Conservation (phyloP, 2,113 vertebrate genomes). For the Archilochus colubris region DNA sequence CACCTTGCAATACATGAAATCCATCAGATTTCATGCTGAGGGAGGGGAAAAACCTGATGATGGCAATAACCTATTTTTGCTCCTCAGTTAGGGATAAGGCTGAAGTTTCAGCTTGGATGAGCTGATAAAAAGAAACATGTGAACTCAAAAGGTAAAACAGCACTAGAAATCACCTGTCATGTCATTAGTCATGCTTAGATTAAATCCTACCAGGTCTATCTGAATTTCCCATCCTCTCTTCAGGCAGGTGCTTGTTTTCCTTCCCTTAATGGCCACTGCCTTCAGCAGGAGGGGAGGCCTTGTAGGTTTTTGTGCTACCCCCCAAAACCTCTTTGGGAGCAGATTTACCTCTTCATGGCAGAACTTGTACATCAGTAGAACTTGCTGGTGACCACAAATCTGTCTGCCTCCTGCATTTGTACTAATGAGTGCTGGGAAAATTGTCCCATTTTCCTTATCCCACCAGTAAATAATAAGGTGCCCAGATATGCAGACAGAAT, state of each 20-base stretch:
- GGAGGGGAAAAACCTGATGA: not conserved
- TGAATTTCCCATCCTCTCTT: not conserved
- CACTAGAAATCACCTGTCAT: not conserved
- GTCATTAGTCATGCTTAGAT: not conserved
- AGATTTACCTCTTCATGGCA: not conserved
- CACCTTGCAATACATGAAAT: rapidly evolving
- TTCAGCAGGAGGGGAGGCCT: not conserved
- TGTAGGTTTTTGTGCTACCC: not conserved
- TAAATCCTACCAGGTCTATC: not conserved
- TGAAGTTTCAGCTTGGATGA: not conserved
- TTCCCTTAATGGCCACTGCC: rapidly evolving
- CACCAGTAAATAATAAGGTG: not conserved
- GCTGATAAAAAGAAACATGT: not conserved
- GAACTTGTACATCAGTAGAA: not conserved
- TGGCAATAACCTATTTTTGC: not conserved
- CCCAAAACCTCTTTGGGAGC: not conserved
- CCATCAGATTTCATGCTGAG: rapidly evolving
- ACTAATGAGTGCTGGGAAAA: not conserved
- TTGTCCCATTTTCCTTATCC: not conserved
- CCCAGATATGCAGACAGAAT: not conserved
- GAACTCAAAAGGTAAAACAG: not conserved
- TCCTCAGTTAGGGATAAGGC: not conserved
- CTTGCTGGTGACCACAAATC: not conserved
- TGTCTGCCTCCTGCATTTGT: not conserved
- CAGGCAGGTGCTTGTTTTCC: not conserved